Conservation (phyloP, 2,113 vertebrate species). For the Coregonus clupeaformis region DNA sequence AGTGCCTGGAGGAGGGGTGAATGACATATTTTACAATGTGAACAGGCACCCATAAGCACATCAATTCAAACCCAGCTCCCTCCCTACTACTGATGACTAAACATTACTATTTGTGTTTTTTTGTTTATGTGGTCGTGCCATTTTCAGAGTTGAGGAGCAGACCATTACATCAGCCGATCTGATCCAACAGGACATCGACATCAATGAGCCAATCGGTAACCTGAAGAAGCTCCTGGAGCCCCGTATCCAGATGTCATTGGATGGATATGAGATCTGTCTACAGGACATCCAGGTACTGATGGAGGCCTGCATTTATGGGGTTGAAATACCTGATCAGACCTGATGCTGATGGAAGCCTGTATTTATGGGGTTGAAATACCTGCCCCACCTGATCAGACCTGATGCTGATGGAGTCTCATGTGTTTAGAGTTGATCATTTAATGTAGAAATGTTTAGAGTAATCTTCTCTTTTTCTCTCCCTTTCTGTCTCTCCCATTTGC, state of each 20-base stretch:
- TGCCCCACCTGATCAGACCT: neutral
- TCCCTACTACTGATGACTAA: neutral
- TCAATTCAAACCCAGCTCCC: neutral
- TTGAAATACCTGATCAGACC: neutral
- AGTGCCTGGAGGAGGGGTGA: slow-evolving; percentile 95
- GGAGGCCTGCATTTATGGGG: neutral
- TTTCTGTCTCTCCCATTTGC: neutral
- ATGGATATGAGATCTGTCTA: slow-evolving; percentile 93
- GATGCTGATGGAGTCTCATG: neutral
- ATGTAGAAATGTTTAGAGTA: neutral
- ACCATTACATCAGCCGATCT: slow-evolving; percentile 91
- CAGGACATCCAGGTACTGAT: slow-evolving; percentile 93
- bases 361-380: neutral
- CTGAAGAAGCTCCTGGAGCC: slow-evolving; percentile 96
- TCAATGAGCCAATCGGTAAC: slow-evolving; percentile 95
- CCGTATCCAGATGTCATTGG: slow-evolving; percentile 89
- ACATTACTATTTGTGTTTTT: no score
- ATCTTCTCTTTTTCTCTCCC: neutral
- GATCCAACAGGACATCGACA: slow-evolving; percentile 97
- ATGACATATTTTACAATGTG: slow-evolving; percentile 17
- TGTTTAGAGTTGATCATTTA: neutral
- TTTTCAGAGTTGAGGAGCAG: slow-evolving; percentile 88
- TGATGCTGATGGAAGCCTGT: neutral
- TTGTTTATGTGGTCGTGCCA: slow-evolving; percentile 14
- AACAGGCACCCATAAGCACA: neutral